These are phyloP conservation scores for Adelosebastes latens DNA, from an alignment of 2,797 vertebrate species.

Conservation along the genomic window DNA sequence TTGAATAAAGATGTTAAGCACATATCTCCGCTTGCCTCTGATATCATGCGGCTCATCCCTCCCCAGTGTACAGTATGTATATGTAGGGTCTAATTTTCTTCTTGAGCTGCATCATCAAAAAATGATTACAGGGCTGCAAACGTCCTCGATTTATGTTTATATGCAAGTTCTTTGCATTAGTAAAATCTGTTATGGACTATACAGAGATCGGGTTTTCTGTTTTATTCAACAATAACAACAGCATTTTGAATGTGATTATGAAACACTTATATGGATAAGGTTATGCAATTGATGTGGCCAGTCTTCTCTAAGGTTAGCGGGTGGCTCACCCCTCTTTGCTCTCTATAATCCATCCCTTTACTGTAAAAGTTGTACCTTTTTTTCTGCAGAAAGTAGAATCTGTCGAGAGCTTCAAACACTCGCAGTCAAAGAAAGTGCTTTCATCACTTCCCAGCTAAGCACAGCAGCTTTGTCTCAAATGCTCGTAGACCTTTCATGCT, in stretches of 20 bases:
- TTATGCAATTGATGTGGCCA: background rate
- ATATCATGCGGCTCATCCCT: constrained; percentile 11
- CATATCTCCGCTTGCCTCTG: constrained; percentile 29
- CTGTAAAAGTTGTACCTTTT: background rate
- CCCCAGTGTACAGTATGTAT: constrained; percentile 1
- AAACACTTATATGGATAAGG: background rate
- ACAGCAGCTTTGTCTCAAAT: constrained; percentile 25
- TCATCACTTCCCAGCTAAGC: constrained; percentile 37
- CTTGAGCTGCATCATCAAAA: constrained; percentile 50
- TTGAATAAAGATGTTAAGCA: constrained; percentile 31
- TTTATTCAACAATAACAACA: background rate
- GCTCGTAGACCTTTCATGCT: constrained; percentile 19
- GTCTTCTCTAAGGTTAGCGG: constrained; percentile 9
- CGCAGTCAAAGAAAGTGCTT: constrained; percentile 22
- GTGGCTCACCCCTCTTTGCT: background rate
- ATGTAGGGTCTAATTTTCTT: constrained; percentile 24
- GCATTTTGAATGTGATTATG: background rate
- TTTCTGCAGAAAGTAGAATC: constrained; percentile 10
- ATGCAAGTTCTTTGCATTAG: constrained; percentile 2
- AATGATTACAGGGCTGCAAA: constrained; percentile 30
- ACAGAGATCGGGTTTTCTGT: background rate
- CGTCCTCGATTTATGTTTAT: background rate
- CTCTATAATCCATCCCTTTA: constrained; percentile 11
- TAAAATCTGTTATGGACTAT: background rate
- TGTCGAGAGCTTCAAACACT: constrained; percentile 33